Evolutionary conservation across 2,113 vertebrate genomes (phyloP), one percentile per base, ranked within the genome.

Genomic region (Cyprinus carpio): DNA sequence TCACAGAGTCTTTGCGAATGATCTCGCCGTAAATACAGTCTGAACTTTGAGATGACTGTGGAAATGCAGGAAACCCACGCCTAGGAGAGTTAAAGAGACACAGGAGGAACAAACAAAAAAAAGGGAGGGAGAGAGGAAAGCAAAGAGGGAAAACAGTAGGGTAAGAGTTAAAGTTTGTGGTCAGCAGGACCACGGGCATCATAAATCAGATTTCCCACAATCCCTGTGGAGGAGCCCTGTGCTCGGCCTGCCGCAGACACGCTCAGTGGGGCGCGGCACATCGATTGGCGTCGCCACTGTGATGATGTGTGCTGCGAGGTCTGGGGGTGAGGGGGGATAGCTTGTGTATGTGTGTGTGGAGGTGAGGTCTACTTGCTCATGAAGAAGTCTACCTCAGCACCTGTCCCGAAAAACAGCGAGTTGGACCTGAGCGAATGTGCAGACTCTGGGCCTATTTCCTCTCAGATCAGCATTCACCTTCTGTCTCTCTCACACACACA

Each of bases 191-290:
- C 85, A 84, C 86, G 62, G 92, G 93, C 93, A 89, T 95, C 93
- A 95, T 95, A 95, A 95, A 95, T 95, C 95, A 95, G 92, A 94
- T 94, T 94, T 94, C 94, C 93, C 94, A 93, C 92, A 95, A 95
- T 94, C 93, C 93, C 94, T 83, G 93, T 90, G 92, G 94, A 93
- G 90, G 93, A 91, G 93, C 91, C 93, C 94, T 89, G 86, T 86
- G 84, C 91, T 91, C 91, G 92, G 92, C 92, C 93, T 88, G 79
- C 91, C 84, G 92, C 82, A 91, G 95, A 95, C 94, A 94, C 92
- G 94, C 93, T 95, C 92, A 88, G 94, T 90, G 91, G 94, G 94
- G 93, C 93, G 89, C 92, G 90, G 91, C 87, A 92, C 94, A 95
- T 96, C 94, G 94, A 95, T 96, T 94, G 94, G 93, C 88, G 92